Base-by-base conservation (phyloP, 1,140 invertebrate genomes). In the Pomacea maculata region DNA sequence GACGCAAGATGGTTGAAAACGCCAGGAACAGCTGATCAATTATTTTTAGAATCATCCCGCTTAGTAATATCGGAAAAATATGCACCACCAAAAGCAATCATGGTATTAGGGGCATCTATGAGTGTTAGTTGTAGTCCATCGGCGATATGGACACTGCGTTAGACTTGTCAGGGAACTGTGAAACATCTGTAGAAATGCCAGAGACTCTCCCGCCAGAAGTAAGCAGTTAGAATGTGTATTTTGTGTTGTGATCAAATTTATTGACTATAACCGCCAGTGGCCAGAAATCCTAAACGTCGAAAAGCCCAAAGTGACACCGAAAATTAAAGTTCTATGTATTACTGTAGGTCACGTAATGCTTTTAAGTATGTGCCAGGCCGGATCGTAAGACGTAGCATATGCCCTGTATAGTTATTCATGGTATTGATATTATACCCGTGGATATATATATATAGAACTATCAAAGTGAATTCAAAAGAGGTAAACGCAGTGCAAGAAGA, bases 1-100 rank as follows among this genome's bases (percentile, higher is more conserved):
- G 63, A 77, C 75, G 63, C 75, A 77, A 77, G 61, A 77, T 77
- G 75, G 75, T 64, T 63, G 75, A 77, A 63, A 64, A 29, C 67
- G 63, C 57, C 29, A 10, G 19, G 63, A 65, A 34, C 75, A 77
- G 75, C 75, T 77, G 75, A 67, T n/a, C 21, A 34, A 21, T 6
- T 67, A 19, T 77, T 67, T 25, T 52, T 34, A 67, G 61, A 34
- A 65, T 17, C 12, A 52, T 64, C 29, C 9, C 65, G 54, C 63
- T 77, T n/a, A 17, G 2, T 19, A 63, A 77, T 45, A 77, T 77
- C 63, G 54, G 11, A 45, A 54, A 61, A 79, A 57, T 65, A 71
- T 79, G 70, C 54, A 25, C 25, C 57, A 29, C 34, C 6, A 45
- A 25, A 52, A 61, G 52, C n/a, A 0, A 5, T 25, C 57, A 57